Evolutionary conservation across 2,113 vertebrate species (phyloP), one percentile per base, ranked within the genome.

Genomic region (Heterotis niloticus): DNA sequence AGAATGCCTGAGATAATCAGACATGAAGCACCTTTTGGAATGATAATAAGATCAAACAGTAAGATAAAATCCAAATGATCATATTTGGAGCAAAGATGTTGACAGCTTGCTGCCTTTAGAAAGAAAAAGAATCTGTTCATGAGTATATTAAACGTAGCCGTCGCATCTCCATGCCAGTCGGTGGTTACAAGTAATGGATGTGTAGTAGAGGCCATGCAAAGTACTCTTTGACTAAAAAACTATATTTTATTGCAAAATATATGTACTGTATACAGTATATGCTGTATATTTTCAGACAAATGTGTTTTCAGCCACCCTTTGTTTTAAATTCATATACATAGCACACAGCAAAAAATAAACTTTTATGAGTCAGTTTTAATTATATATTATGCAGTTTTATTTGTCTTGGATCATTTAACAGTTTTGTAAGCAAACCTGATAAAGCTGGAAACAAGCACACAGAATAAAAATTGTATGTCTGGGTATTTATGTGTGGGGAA

Each of bases 1-100:
- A 76, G 57, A 76, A 26, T 10, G 57, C 74, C 23, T 56, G 12
- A 72, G 79, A 81, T 81, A 81, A 83, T 64, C 24, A 56, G n/a
- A 23, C 59, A 69, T 79, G 78, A 79, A 72, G 59, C 51, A 75
- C 80, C 81, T 81, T 79, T 60, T 77, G 81, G 76, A 76, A 29
- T 81, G 81, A 84, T 86, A 84, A 86, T 86, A 83, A 83, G 26
- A 84, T 84, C 83, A 86, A 83, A 86, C 83, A 84, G 81, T 79
- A 75, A 83, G 81, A 84, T 86, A 82, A 86, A 70, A 76, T 81
- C 76, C 83, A 52, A 79, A 44, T 44, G 34, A 44, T 44, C 34
- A 44, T 44, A 44, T 44, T 44, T 44, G 34, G 34, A 44, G 34
- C 7, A 44, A 44, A 74, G 10, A 24, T 56, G 24, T 57, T 74